Evolutionary conservation across 1,140 invertebrate species (phyloP).

Genomic region (Metaphire vulgaris): DNA sequence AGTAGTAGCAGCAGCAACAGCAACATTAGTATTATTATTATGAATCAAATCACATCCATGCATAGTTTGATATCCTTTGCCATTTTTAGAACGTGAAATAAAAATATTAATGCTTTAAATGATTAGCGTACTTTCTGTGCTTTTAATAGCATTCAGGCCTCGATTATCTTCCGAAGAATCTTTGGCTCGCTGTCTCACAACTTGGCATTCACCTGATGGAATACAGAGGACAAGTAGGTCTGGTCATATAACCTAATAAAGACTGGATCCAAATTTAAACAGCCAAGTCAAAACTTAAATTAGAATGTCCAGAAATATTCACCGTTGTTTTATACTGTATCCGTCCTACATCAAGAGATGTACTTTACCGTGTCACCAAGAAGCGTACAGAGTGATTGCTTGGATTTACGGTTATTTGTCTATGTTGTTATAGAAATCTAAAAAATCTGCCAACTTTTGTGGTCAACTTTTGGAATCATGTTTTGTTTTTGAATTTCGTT

Average conservation of each 20-base stretch:
- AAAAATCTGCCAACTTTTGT: too few relatives aligned
- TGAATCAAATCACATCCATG: not conserved
- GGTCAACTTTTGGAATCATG: too few relatives aligned
- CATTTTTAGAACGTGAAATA: conserved; percentile 12
- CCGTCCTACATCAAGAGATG: not conserved
- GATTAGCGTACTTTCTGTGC: too few relatives aligned
- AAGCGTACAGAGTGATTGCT: conserved; percentile 69
- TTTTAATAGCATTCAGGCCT: not conserved
- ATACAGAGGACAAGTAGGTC: conserved; percentile 65
- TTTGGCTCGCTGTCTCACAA: conserved; percentile 89
- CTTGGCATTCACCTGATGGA: conserved; percentile 83
- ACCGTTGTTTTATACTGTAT: conserved; percentile 6
- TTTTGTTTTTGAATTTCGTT: too few relatives aligned
- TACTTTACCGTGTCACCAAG: conserved; percentile 3
- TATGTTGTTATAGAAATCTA: too few relatives aligned
- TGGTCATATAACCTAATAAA: not conserved
- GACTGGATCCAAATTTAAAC: not conserved
- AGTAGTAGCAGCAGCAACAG: too few relatives aligned
- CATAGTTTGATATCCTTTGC: not conserved
- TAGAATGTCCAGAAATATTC: conserved; percentile 10
- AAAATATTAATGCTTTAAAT: conserved; percentile 11
- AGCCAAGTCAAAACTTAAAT: conserved; percentile 6
- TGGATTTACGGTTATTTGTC: conserved; percentile 80
- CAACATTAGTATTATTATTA: not conserved
- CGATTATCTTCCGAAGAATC: conserved; percentile 68